phyloP scores from a whole-genome alignment of 2,113 vertebrate genomes.

The Lichenostomus cassidix region DNA sequence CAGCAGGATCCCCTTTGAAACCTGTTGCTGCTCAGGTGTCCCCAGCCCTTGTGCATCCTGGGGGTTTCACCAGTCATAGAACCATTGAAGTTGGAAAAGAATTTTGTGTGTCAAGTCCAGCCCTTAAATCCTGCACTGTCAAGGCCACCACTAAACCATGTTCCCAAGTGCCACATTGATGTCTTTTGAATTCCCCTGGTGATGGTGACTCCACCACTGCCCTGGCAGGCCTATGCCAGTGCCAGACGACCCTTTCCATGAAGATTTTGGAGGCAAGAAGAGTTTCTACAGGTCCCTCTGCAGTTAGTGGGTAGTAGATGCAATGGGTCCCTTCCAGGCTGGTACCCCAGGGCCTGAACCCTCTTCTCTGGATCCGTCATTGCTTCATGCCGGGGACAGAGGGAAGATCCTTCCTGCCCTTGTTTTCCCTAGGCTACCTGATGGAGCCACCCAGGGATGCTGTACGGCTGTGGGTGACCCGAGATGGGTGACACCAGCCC shows the following conservation, averaged over 20 bases:
- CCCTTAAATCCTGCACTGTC: not conserved
- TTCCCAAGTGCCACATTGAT: not conserved
- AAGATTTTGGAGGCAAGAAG: not conserved
- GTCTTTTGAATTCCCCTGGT: not conserved
- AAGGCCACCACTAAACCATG: not conserved
- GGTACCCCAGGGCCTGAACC: not conserved
- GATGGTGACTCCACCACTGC: not conserved
- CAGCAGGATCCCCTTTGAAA: not conserved
- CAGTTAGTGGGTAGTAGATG: not conserved
- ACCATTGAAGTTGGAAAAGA: not conserved
- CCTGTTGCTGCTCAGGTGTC: not conserved
- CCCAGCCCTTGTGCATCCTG: not conserved
- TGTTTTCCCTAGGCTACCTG: not conserved
- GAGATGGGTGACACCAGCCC: not conserved
- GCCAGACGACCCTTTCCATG: not conserved
- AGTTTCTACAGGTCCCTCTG: not conserved
- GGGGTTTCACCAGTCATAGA: not conserved
- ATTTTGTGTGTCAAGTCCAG: not conserved
- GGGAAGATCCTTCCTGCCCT: not conserved
- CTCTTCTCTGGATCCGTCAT: not conserved
- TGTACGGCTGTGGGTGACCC: not conserved
- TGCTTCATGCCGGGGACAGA: not conserved
- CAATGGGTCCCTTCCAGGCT: not conserved
- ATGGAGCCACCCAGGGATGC: not conserved
- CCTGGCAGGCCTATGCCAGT: not conserved